Base-by-base conservation (phyloP, 2,888 invertebrate genomes). In the Nyleta sp. region DNA sequence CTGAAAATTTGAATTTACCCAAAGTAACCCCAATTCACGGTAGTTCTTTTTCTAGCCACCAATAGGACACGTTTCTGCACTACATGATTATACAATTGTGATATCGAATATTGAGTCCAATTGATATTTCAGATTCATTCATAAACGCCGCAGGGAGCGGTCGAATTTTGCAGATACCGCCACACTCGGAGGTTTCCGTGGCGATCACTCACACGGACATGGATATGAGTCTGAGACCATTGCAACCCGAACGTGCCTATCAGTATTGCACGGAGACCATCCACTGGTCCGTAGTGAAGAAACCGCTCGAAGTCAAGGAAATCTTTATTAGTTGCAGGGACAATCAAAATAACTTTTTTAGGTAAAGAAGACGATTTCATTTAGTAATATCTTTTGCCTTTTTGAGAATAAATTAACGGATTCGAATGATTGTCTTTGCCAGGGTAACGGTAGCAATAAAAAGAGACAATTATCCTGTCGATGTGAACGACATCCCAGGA, bases 361-460 rank as follows among this genome's bases (percentile, higher is more conserved):
- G 91, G 92, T 92, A 82, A 5, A 48, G n/a, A 28, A 28, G 1
- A 28, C 15, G 11, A 4, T 48, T 28, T 28, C 28, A 28, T 28
- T 28, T 28, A 28, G 28, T 6, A 13, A 38, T 6, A 2, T 38
- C n/a, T 2, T 13, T 2, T 2, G 4, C 8, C 28, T 28, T 28
- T 6, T 28, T 28, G 4, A 28, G 8, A 28, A 28, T 28, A 6
- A 8, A n/a, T n/a, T n/a, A n/a, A n/a, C n/a, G 28, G 28, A 28
- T 28, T 5, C 28, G 6, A 28, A 28, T 28, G 28, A n/a, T n/a
- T n/a, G 28, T 28, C 28, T 10, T 28, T 28, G 38, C 3, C 22
- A 95, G 97, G 86, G 95, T 97, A 91, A 96, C 96, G 91, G 95
- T 95, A 55, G 94, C 95, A 70, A 93, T 97, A 52, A 93, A 94